Conservation (phyloP, 2,113 vertebrate species). For the Brachirus orientalis region DNA sequence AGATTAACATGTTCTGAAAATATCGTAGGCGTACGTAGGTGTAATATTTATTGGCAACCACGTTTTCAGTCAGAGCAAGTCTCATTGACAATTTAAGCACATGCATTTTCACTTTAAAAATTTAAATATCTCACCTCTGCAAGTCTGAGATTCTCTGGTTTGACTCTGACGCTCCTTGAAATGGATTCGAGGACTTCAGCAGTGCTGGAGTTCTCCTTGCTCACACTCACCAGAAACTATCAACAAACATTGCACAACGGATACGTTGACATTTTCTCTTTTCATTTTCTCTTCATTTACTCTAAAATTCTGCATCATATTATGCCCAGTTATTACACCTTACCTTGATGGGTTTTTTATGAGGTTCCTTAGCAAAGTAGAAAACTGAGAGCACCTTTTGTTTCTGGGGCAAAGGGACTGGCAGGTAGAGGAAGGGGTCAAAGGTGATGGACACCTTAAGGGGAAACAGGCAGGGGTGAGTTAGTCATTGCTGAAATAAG, state of each 20-base stretch:
- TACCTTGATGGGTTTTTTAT: slow-evolving; percentile 97
- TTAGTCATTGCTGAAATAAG: neutral
- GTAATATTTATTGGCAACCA: no score
- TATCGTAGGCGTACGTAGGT: neutral
- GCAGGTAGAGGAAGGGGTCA: slow-evolving; percentile 97
- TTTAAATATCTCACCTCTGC: slow-evolving; percentile 84
- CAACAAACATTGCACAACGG: no score
- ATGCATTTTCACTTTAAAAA: neutral
- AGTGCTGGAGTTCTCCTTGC: slow-evolving; percentile 95
- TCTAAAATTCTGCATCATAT: no score
- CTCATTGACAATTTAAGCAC: neutral
- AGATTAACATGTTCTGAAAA: neutral
- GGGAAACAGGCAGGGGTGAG: neutral
- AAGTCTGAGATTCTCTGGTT: slow-evolving; percentile 91
- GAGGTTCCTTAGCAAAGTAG: slow-evolving; percentile 95
- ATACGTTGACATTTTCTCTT: no score
- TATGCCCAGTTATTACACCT: slow-evolving; percentile 34
- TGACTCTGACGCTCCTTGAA: slow-evolving; percentile 88
- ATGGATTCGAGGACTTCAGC: slow-evolving; percentile 93
- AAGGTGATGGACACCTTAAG: slow-evolving; percentile 97
- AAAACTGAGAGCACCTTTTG: slow-evolving; percentile 96
- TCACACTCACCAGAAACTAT: slow-evolving; percentile 95
- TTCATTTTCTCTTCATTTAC: no score
- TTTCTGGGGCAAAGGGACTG: slow-evolving; percentile 95
- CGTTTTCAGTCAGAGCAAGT: neutral